A percentile compares a stretch with the other conserved stretches of the same genome.
These are phyloP conservation scores for Pasiphila rectangulata DNA, from an alignment of 2,888 invertebrate genomes.

Conservation along the genomic window DNA sequence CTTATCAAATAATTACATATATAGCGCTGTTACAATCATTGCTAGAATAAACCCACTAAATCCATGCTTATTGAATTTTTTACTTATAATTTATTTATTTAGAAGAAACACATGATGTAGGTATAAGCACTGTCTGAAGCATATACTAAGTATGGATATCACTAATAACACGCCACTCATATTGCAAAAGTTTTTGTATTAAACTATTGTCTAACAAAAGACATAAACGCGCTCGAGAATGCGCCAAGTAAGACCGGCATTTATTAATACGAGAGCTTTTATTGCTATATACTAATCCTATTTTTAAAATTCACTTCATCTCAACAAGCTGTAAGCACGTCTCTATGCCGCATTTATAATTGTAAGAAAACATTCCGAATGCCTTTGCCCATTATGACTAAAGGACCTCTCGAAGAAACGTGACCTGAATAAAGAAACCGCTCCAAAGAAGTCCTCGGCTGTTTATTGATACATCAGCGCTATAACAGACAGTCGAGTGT, in stretches of 20 bases:
- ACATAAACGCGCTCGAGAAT: constrained; percentile 37
- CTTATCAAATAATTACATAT: too few species aligned
- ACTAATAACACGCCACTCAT: too few species aligned
- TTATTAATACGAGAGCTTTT: not conserved
- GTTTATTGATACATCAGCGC: constrained; percentile 61
- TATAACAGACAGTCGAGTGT: constrained; percentile 48
- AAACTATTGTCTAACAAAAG: constrained; percentile 29
- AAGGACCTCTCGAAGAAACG: constrained; percentile 73
- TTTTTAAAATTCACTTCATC: constrained; percentile 39
- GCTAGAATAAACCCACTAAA: too few species aligned
- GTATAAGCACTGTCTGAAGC: too few species aligned
- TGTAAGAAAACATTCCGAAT: constrained; percentile 67
- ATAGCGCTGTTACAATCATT: too few species aligned
- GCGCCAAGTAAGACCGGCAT: not conserved
- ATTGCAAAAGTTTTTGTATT: too few species aligned
- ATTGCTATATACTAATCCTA: constrained; percentile 2
- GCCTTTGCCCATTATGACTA: constrained; percentile 55
- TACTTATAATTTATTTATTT: too few species aligned
- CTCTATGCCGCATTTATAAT: constrained; percentile 50
- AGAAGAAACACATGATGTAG: too few species aligned
- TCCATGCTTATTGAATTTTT: too few species aligned
- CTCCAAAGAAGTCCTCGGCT: constrained; percentile 48
- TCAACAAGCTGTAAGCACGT: constrained; percentile 45
- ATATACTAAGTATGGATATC: too few species aligned
- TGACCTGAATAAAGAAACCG: constrained; percentile 64